phyloP scores from a whole-genome alignment of 2,888 invertebrate genomes.

The Megaustenia siamemsis region DNA sequence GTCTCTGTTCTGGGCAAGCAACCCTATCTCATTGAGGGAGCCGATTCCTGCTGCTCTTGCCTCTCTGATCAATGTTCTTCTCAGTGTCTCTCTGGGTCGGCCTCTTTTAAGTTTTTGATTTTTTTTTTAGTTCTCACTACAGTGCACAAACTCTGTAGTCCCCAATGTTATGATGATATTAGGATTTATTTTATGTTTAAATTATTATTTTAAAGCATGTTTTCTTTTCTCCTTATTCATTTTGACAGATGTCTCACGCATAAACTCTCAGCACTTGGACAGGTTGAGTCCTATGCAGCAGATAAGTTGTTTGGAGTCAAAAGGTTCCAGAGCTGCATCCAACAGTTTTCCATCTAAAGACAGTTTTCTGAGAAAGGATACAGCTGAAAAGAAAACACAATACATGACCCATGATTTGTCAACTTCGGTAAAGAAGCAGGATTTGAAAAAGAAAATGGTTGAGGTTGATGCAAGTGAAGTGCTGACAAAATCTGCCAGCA shows the following conservation, averaged over 20 bases:
- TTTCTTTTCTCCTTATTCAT: not conserved
- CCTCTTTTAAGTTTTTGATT: no score
- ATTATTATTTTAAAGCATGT: no score
- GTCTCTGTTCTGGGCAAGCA: no score
- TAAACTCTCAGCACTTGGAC: not conserved
- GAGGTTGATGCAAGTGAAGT: constrained; percentile 19
- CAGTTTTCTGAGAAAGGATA: constrained; percentile 42
- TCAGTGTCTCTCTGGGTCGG: no score
- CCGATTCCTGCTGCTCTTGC: no score
- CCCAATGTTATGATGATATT: no score
- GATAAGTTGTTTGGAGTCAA: not conserved
- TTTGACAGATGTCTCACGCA: constrained; percentile 8
- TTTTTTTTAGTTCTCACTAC: no score
- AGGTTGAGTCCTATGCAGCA: constrained; percentile 6
- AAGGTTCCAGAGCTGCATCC: not conserved
- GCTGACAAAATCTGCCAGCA: not conserved
- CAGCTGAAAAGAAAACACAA: constrained; percentile 7
- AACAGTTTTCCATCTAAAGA: constrained; percentile 11
- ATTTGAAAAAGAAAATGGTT: not conserved
- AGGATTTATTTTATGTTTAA: no score
- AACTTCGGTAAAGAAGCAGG: not conserved
- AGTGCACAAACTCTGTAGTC: no score
- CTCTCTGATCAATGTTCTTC: no score
- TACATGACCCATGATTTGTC: constrained; percentile 17
- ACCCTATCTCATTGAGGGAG: no score